Evolutionary conservation across 2,797 vertebrate species (phyloP), one percentile per base, ranked within the genome.

Genomic region (Antrozous pallidus): DNA sequence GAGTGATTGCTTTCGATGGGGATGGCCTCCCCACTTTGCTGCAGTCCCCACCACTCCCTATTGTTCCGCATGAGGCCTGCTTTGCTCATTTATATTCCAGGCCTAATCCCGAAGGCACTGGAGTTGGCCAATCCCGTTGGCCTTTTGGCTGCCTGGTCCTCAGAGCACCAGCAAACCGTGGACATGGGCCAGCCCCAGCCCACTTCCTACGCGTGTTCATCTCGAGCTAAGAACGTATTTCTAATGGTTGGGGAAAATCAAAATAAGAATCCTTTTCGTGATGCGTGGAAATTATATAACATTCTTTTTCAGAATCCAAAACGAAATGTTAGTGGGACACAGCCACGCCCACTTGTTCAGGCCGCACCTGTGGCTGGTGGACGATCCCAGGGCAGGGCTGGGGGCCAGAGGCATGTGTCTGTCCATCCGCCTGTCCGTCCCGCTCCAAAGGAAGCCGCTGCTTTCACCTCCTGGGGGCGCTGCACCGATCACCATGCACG

Each of bases 361-460:
- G 0, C 26, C 3, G 14, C 6, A 3, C 2, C 58, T 11, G 7
- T 31, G 12, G 38, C 51, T 7, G 88, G 22, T 8, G 4, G 10
- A 28, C 54, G 26, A 31, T 28, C 14, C n/a, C 5, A 0, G n/a
- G 13, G 40, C 16, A 2, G 31, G 28, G 40, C 2, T 6, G 38
- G 42, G 71, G 24, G 54, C 26, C 5, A 31, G 77, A 63, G 22
- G 17, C 17, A 1, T 56, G 54, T 56, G 54, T 26, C 54, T 6
- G 8, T 56, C 54, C 3, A 0, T 56, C 54, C 22, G 3, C 0
- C 1, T 42, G 1, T 56, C n/a, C 1, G 31, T 18, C 40, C 33
- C 22, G 81, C 81, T 56, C 67, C 42, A 9, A 54, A 28, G n/a
- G 74, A 42, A n/a, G 18, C 8, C 0, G 14, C 20, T 3, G 18